These are phyloP conservation scores for Agonopterix subpropinquella DNA, from an alignment of 2,888 invertebrate species.

Conservation along the genomic window DNA sequence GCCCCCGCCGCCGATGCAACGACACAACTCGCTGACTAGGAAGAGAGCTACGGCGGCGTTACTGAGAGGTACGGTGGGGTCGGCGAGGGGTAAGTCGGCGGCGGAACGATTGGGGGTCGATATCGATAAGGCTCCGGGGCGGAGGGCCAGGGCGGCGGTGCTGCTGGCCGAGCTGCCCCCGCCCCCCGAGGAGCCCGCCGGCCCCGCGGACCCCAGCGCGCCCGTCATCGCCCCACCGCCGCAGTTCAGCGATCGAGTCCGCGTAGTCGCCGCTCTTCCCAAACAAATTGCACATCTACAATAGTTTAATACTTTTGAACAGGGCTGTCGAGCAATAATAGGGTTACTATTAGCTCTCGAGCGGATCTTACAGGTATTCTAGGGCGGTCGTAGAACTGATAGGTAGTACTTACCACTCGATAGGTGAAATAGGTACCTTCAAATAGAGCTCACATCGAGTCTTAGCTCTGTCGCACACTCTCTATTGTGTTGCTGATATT, in stretches of 20 bases:
- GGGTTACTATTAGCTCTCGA: conserved; percentile 15
- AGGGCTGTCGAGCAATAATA: background rate
- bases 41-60: conserved; percentile 77
- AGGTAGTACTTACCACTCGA: conserved; percentile 22
- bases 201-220: conserved; percentile 37
- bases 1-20: conserved; percentile 63
- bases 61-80: conserved; percentile 56
- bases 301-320: conserved; percentile 16
- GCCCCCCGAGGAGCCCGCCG: conserved; percentile 81
- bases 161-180: conserved; percentile 88
- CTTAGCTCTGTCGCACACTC: conserved; percentile 4
- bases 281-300: conserved; percentile 78
- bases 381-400: conserved; percentile 23
- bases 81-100: conserved; percentile 44
- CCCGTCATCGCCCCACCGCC: conserved; percentile 87
- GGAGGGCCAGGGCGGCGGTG: conserved; percentile 80
- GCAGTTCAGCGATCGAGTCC: conserved; percentile 91
- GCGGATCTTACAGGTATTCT: conserved; percentile 24
- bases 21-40: conserved; percentile 78
- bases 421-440: conserved; percentile 20
- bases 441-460: conserved; percentile 31
- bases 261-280: conserved; percentile 90
- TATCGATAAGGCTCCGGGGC: conserved; percentile 46
- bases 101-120: conserved; percentile 66
- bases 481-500: conserved; percentile 6